phyloP scores from a whole-genome alignment of 2,113 vertebrate species.

The Microtus pennsylvanicus region DNA sequence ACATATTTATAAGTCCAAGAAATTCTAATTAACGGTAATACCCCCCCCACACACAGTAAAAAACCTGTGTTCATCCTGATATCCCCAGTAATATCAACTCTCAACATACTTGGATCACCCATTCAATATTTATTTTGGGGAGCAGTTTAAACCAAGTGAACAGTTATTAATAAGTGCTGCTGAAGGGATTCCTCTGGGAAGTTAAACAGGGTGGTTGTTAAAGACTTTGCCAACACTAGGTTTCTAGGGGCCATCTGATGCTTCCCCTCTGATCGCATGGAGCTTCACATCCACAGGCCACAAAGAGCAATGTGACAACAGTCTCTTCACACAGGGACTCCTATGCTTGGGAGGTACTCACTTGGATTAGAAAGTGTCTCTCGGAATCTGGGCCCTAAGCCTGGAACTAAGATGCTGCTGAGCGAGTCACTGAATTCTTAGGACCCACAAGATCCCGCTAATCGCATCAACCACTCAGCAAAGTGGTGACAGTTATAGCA shows the following conservation, averaged over 20 bases:
- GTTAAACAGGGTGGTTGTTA: slow-evolving; percentile 36
- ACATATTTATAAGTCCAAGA: not conserved
- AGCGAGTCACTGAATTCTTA: not conserved
- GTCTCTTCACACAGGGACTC: fast-evolving
- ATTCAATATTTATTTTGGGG: slow-evolving; percentile 58
- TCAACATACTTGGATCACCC: not conserved
- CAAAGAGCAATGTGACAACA: not conserved
- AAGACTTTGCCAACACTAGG: not conserved
- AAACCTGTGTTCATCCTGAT: not conserved
- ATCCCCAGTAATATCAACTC: slow-evolving; percentile 4
- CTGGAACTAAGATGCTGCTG: not conserved
- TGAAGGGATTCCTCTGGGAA: slow-evolving; percentile 47
- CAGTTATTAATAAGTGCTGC: slow-evolving; percentile 56
- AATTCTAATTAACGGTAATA: not conserved
- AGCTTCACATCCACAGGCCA: not conserved
- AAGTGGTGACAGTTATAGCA: not conserved
- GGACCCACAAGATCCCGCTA: not conserved
- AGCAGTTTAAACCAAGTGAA: slow-evolving; percentile 51
- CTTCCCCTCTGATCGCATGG: not conserved
- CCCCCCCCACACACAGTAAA: not conserved
- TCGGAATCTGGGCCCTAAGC: not conserved
- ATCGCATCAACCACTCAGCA: not conserved
- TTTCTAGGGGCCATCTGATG: not conserved
- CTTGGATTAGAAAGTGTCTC: not conserved
- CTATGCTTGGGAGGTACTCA: not conserved